These are phyloP conservation scores for Limanda limanda DNA, from an alignment of 2,113 vertebrate genomes.

Conservation along the genomic window DNA sequence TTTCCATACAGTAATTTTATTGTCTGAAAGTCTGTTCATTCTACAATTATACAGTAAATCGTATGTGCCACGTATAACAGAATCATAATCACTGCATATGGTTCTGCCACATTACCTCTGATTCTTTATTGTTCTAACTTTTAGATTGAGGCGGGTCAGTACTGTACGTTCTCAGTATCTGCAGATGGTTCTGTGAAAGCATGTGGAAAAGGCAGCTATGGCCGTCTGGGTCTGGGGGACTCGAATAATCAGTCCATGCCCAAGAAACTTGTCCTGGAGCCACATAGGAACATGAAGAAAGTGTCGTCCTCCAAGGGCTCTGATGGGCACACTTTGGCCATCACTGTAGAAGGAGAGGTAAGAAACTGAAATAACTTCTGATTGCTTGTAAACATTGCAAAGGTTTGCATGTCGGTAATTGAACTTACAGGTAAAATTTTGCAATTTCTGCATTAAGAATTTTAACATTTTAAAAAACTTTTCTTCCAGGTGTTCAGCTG, in stretches of 20 bases:
- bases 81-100: neutral
- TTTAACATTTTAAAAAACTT: neutral
- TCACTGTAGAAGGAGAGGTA: conserved; percentile 84
- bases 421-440: neutral
- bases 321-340: conserved; percentile 85
- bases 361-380: neutral
- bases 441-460: neutral
- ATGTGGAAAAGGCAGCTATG: conserved; percentile 87
- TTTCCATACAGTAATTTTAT: neutral
- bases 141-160: conserved; percentile 87
- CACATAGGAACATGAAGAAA: conserved; percentile 83
- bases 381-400: neutral
- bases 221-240: conserved; percentile 84
- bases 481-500: conserved; percentile 82
- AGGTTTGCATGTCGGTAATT: neutral
- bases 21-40: neutral
- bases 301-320: conserved; percentile 87
- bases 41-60: no score
- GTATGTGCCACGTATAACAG: neutral
- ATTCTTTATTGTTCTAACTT: conserved; percentile 4
- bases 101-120: neutral
- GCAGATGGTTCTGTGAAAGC: conserved; percentile 85
- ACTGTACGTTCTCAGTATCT: conserved; percentile 86
- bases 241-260: conserved; percentile 87
- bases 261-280: conserved; percentile 86